Evolutionary conservation across 1,140 invertebrate genomes (phyloP), one percentile per base, ranked within the genome.

Genomic region (Chrysomallon squamiferum): DNA sequence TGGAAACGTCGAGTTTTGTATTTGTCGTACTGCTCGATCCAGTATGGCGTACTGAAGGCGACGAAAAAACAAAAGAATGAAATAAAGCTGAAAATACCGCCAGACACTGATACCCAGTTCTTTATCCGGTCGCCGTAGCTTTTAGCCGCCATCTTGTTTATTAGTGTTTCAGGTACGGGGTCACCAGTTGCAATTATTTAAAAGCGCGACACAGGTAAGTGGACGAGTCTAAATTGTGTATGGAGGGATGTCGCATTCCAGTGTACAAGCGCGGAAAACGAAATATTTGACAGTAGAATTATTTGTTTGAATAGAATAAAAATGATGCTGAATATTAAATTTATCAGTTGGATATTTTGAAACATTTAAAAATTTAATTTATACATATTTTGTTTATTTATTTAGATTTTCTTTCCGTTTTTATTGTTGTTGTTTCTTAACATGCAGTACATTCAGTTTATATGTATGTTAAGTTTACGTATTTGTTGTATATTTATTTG

Each of bases 21-120:
- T 65, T 93, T 89, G 65, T 73, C 49, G 11, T 57, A 60, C 83
- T 93, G 97, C 79, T 95, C 91, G 49, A 97, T 90, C 96, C 96
- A 98, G 82, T 97, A 97, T 0, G 96, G 95, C 74, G 93, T 94
- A 62, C 91, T 91, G 86, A 96, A 97, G 3, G 94, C 91, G 61
- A 96, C 90, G 3, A 95, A 82, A 62, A 95, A 89, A 29, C 73
- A 78, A 5, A 83, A 68, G 25, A 82, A 75, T 7, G 76, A 78
- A 59, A 86, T 20, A 27, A 77, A 38, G 13, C 69, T 68, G 41
- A 75, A 74, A 15, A 69, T 52, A 43, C 76, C 71, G 20, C 74
- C 78, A 43, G 69, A 69, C 33, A 65, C 65, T 15, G 74, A 77
- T 22, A 77, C 64, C 2, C 76, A 50, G 11, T 75, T 73, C 59